These are phyloP conservation scores for Prionace glauca DNA, from an alignment of 2,797 vertebrate species.

Conservation along the genomic window DNA sequence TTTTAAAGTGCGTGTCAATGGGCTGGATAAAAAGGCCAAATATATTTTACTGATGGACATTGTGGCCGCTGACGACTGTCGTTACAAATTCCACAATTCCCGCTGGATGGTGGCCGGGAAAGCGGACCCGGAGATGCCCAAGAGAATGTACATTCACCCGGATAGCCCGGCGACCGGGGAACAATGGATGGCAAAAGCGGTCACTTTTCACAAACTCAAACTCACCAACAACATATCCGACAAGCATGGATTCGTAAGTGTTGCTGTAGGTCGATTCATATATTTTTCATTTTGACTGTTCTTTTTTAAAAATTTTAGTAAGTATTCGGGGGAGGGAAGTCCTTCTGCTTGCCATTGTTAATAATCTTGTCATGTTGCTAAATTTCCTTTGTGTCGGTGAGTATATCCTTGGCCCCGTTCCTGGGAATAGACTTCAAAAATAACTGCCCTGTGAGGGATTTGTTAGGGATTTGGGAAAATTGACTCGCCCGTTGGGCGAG, in stretches of 20 bases:
- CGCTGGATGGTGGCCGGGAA: constrained; percentile 98
- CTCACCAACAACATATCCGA: constrained; percentile 98
- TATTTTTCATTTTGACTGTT: constrained; percentile 3
- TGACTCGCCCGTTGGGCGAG: too few relatives aligned
- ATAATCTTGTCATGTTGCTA: background rate
- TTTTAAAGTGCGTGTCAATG: constrained; percentile 91
- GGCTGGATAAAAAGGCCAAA: constrained; percentile 94
- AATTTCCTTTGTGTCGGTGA: too few relatives aligned
- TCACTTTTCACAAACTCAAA: constrained; percentile 95
- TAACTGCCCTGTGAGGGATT: background rate
- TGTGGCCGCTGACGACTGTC: constrained; percentile 91
- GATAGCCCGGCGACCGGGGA: constrained; percentile 94
- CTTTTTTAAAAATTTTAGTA: background rate
- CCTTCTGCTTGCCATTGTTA: background rate
- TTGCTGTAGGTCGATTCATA: constrained; percentile 13
- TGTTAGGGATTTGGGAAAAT: background rate
- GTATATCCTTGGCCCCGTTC: background rate
- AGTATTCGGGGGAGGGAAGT: background rate
- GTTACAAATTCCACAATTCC: constrained; percentile 96
- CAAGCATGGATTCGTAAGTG: constrained; percentile 97
- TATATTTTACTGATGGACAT: constrained; percentile 97
- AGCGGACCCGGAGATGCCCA: constrained; percentile 97
- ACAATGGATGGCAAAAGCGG: constrained; percentile 98
- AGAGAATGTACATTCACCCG: constrained; percentile 96
- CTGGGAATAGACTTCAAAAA: background rate